Conservation (phyloP, 2,113 vertebrate species). For the Redunca redunca region DNA sequence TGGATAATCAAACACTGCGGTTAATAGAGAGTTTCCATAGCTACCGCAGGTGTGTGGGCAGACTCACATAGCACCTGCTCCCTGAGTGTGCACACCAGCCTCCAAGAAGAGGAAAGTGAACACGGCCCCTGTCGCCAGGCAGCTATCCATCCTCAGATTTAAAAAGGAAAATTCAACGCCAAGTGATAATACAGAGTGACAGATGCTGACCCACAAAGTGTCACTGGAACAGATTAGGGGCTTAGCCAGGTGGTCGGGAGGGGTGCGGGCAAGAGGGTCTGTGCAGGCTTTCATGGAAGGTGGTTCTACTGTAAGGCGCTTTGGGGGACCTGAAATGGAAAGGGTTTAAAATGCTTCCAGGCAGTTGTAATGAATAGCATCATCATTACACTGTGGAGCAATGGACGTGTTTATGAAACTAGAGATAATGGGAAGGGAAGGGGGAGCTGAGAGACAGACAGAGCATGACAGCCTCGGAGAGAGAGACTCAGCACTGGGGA, state of each 20-base stretch:
- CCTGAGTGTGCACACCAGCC: neutral
- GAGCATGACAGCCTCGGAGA: neutral
- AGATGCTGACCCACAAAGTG: neutral
- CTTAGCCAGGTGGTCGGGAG: accelerated
- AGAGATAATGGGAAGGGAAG: neutral
- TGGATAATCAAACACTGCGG: neutral
- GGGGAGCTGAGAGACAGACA: neutral
- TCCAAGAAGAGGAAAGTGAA: neutral
- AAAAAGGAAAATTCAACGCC: neutral
- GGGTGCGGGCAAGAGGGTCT: too few relatives aligned
- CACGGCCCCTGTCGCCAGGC: neutral
- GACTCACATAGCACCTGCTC: neutral
- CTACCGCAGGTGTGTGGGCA: neutral
- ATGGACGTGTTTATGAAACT: neutral
- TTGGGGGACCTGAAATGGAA: neutral
- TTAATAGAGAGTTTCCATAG: neutral
- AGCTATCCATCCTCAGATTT: neutral
- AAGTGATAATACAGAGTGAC: neutral
- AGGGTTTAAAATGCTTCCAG: neutral
- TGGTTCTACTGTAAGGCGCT: neutral
- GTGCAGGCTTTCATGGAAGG: neutral
- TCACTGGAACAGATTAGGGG: neutral
- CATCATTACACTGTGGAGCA: accelerated
- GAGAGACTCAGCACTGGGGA: neutral
- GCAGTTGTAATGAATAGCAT: neutral